Conservation (phyloP, 2,113 vertebrate genomes). For the Syngnathus floridae region DNA sequence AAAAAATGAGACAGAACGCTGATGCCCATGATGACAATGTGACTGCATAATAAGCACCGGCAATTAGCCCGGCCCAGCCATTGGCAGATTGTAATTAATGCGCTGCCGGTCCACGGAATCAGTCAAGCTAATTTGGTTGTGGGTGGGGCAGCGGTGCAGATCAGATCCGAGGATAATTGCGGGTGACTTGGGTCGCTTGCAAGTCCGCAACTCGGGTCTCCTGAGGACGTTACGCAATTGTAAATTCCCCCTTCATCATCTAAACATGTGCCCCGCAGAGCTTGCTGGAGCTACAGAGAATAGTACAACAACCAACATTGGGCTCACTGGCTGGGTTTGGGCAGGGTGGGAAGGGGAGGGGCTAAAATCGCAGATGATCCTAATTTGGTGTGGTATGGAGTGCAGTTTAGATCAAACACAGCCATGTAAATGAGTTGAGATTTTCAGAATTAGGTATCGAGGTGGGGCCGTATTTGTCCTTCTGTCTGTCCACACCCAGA, state of each 20-base stretch:
- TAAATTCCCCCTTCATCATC: constrained; percentile 81
- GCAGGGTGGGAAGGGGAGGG: constrained; percentile 49
- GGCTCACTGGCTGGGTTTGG: background rate
- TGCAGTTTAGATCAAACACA: constrained; percentile 99
- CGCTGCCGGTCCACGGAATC: constrained; percentile 50
- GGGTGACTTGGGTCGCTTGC: constrained; percentile 72
- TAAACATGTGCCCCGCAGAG: constrained; percentile 95
- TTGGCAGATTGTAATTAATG: constrained; percentile 64
- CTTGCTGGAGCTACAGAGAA: constrained; percentile 59
- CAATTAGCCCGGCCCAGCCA: constrained; percentile 60
- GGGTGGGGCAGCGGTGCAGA: constrained; percentile 45
- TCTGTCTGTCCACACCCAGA: no score
- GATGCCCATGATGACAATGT: constrained; percentile 60
- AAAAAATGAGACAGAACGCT: constrained; percentile 39
- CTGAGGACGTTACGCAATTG: constrained; percentile 83
- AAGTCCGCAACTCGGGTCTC: constrained; percentile 72
- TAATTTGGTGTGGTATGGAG: constrained; percentile 99
- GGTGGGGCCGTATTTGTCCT: constrained; percentile 30
- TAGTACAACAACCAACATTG: constrained; percentile 40
- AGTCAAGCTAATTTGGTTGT: constrained; percentile 57
- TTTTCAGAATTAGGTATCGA: constrained; percentile 95
- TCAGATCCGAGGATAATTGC: constrained; percentile 69
- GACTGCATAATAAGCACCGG: constrained; percentile 62
- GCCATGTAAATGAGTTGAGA: constrained; percentile 98
- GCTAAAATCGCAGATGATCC: constrained; percentile 95